Evolutionary conservation across 2,113 vertebrate genomes (phyloP), one percentile per base, ranked within the genome.

Genomic region (Aramus guarauna): DNA sequence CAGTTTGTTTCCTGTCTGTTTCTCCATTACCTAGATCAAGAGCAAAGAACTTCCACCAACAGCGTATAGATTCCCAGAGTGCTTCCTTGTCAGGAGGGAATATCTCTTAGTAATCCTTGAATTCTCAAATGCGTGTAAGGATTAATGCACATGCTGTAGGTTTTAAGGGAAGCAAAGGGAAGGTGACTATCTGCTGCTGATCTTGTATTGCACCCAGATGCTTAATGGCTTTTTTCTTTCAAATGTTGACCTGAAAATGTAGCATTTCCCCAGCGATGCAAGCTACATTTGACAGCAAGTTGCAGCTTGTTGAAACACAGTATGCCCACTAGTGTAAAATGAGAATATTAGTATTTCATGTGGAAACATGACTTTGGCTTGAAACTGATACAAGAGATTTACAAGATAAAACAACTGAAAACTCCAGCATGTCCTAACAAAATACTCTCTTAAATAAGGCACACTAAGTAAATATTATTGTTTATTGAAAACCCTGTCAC

Each of bases 311-410:
- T 97, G 93, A 97, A 96, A 90, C 97, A 93, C 94, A 96, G 85
- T 94, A 37, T 98, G 97, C 97, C 98, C 94, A 96, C 97, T 85
- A 94, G 85, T 98, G 96, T 96, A 94, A 97, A 97, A 94, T 87
- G 77, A 97, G 96, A 97, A 90, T 92, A 90, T 96, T 97, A 94
- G 85, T 95, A 95, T 96, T 98, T 97, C 97, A 80, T 98, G 97
- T 98, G 95, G 90, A 82, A 97, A 96, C 98, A 97, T 95, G 98
- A 97, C 91, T 97, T 94, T 85, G 92, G 85, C 97, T 97, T 95
- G 96, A 97, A 97, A 97, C 88, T 64, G 94, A 97, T 95, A 94
- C 80, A 88, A 92, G 95, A 96, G 90, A 95, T 97, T 94, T 96
- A 90, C 72, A 96, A 96, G 93, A 97, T 95, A 96, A 96, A 98